Percentiles rank a stretch among this genome's conserved stretches.
phyloP scores from a whole-genome alignment of 2,888 invertebrate genomes.

The Vesta saturnalis region DNA sequence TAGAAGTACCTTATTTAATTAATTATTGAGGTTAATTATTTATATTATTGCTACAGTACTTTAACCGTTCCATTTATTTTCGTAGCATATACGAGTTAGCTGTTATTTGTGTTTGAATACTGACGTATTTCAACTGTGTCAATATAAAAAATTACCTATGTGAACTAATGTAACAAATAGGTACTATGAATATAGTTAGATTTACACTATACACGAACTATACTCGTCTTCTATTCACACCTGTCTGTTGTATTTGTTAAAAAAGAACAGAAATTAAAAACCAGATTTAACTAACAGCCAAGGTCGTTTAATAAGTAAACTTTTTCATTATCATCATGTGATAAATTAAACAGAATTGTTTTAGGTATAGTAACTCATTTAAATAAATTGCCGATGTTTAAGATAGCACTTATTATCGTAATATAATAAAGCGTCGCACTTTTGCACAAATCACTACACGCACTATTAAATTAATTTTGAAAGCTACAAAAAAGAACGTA shows the following conservation, averaged over 20 bases:
- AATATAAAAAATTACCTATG: slow-evolving; percentile 29
- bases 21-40: slow-evolving; percentile 25
- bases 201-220: slow-evolving; percentile 5
- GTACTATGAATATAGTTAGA: slow-evolving; percentile 15
- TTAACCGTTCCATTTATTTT: slow-evolving; percentile 9
- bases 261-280: slow-evolving; percentile 16
- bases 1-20: slow-evolving; percentile 19
- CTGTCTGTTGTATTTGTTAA: slow-evolving; percentile 3
- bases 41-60: slow-evolving; percentile 12
- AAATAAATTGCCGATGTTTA: not conserved
- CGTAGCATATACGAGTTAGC: not conserved
- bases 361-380: not conserved
- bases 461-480: not conserved
- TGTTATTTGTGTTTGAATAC: slow-evolving; percentile 17
- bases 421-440: not conserved
- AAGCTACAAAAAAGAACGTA: not conserved
- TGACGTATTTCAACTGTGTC: slow-evolving; percentile 31
- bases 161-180: slow-evolving; percentile 17
- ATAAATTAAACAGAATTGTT: slow-evolving; percentile 17
- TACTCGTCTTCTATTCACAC: slow-evolving; percentile 11
- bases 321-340: slow-evolving; percentile 33
- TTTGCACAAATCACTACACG: not conserved
- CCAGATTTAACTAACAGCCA: slow-evolving; percentile 25
- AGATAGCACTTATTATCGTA: not conserved
- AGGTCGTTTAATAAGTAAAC: slow-evolving; percentile 29